A percentile compares a stretch with the other conserved stretches of the same genome.
Evolutionary conservation across 30 jellyfish, hydroid and myxozoan species (phyloP).

Genomic region (Hydractinia echinata): DNA sequence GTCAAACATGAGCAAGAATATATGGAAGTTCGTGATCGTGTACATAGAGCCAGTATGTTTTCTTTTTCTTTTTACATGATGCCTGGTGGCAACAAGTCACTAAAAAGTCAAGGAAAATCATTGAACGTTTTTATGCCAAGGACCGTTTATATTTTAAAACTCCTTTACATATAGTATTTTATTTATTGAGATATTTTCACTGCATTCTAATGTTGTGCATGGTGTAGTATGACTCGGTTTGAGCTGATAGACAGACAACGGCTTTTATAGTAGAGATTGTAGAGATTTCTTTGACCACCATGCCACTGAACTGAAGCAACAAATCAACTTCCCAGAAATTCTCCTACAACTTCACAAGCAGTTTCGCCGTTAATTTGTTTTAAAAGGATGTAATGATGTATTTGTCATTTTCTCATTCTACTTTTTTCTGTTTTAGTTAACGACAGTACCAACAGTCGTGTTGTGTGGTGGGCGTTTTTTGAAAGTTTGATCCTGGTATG

Average conservation of each 20-base stretch:
- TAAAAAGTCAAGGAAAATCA: not conserved
- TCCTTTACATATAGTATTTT: too few species aligned
- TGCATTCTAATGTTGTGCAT: too few species aligned
- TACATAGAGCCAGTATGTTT: slow-evolving; percentile 93
- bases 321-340: too few species aligned
- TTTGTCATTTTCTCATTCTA: not conserved
- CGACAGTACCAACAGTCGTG: slow-evolving; percentile 99
- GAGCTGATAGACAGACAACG: too few species aligned
- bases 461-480: slow-evolving; percentile 99
- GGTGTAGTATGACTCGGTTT: too few species aligned
- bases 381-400: too few species aligned
- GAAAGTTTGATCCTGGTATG: slow-evolving; percentile 96
- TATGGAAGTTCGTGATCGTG: slow-evolving; percentile 99
- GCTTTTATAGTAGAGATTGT: too few species aligned
- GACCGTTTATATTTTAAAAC: not conserved
- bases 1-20: slow-evolving; percentile 99
- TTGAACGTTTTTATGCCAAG: not conserved
- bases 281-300: too few species aligned
- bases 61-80: not conserved
- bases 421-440: slow-evolving; percentile 61
- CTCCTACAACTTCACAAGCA: too few species aligned
- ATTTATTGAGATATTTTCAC: too few species aligned
- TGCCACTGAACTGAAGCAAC: too few species aligned
- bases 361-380: too few species aligned
- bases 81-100: not conserved